Evolutionary conservation across 2,797 vertebrate species (phyloP).

Genomic region (Thalassophryne amazonica): DNA sequence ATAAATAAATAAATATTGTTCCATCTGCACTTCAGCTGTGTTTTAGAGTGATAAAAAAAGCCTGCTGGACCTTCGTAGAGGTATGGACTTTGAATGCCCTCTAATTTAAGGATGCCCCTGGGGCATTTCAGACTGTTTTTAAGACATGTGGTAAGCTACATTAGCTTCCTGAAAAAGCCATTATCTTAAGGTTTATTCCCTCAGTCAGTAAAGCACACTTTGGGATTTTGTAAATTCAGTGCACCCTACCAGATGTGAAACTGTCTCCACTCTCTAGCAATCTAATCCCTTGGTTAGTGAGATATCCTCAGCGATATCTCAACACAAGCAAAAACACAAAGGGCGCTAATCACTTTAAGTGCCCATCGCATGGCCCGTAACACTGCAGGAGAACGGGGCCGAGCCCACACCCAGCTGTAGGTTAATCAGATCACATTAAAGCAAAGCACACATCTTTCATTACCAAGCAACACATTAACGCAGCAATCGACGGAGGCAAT

Average conservation of each 20-base stretch:
- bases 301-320: constrained; percentile 43
- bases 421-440: constrained; percentile 74
- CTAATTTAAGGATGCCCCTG: no score
- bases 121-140: no score
- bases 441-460: constrained; percentile 72
- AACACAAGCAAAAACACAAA: constrained; percentile 59
- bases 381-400: constrained; percentile 37
- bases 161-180: no score
- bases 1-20: no score
- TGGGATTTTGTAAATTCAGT: constrained; percentile 25
- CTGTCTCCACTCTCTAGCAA: constrained; percentile 16
- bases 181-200: not conserved
- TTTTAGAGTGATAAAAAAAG: no score
- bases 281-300: constrained; percentile 51
- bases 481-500: constrained; percentile 71
- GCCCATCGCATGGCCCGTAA: constrained; percentile 57
- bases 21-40: no score
- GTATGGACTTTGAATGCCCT: no score
- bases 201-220: not conserved
- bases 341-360: constrained; percentile 66
- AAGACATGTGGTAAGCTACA: no score
- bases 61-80: no score
- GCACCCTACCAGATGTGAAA: constrained; percentile 21
- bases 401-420: constrained; percentile 46
- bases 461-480: constrained; percentile 70